Percentiles rank a stretch among this genome's conserved stretches.
These are phyloP conservation scores for Cephus rjabovi DNA, from an alignment of 2,888 invertebrate species.

Conservation along the genomic window DNA sequence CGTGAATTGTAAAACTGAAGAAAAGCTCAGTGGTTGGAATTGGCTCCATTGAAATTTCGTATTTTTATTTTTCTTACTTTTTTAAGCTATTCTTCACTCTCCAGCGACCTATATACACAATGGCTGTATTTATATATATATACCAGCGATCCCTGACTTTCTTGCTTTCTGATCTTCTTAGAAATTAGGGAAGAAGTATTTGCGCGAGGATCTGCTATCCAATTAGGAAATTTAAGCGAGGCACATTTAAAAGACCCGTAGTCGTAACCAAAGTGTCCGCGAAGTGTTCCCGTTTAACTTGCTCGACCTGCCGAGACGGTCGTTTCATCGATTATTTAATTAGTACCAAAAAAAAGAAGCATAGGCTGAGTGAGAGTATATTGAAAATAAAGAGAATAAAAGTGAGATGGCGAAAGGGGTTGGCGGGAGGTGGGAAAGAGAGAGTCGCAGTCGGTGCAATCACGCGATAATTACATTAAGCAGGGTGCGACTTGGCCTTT, in stretches of 20 bases:
- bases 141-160: neutral
- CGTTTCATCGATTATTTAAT: conserved; percentile 40
- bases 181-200: neutral
- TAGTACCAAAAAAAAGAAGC: conserved; percentile 21
- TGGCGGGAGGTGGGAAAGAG: conserved; percentile 3
- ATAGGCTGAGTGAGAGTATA: neutral
- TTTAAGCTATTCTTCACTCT: no score
- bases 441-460: conserved; percentile 25
- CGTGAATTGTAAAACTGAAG: no score
- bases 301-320: conserved; percentile 2
- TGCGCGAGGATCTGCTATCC: neutral
- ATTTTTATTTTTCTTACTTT: no score
- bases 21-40: no score
- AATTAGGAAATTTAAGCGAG: neutral
- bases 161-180: neutral
- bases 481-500: conserved; percentile 4
- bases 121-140: neutral
- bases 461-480: conserved; percentile 40
- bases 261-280: neutral
- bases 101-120: no score
- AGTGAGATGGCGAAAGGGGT: neutral
- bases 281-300: neutral
- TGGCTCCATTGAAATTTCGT: no score
- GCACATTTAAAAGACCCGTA: neutral
- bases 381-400: neutral